Conservation (phyloP, 2,888 invertebrate species). For the Tachystola acroxantha region DNA sequence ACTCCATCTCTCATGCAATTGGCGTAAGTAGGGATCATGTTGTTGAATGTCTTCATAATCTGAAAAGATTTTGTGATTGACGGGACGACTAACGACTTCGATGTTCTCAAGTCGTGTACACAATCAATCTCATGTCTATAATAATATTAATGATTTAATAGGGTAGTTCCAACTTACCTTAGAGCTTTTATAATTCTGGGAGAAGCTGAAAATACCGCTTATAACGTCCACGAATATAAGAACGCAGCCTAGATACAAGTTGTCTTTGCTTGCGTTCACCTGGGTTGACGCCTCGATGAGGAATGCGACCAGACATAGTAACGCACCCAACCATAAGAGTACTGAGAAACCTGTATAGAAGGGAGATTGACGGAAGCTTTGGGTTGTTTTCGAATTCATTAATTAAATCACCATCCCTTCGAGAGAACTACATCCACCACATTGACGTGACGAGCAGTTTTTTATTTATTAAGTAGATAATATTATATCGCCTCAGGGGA, state of each 20-base stretch:
- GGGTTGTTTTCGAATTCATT: too few species aligned
- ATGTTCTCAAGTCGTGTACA: too few species aligned
- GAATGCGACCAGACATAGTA: conserved; percentile 81
- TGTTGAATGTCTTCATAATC: conserved; percentile 99
- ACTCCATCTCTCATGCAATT: conserved; percentile 92
- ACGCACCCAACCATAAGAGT: conserved; percentile 87
- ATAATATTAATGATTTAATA: too few species aligned
- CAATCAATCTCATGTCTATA: too few species aligned
- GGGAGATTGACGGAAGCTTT: too few species aligned
- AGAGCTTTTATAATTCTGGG: conserved; percentile 97
- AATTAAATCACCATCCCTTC: too few species aligned
- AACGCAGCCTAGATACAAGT: conserved; percentile 96
- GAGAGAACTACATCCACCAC: too few species aligned
- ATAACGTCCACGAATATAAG: conserved; percentile 96
- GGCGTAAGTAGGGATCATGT: conserved; percentile 95
- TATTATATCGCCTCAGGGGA: too few species aligned
- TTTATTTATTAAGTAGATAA: too few species aligned
- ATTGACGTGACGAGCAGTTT: too few species aligned
- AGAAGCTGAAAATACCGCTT: conserved; percentile 98
- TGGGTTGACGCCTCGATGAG: conserved; percentile 84
- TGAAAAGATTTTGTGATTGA: conserved; percentile 45
- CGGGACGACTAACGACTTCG: too few species aligned
- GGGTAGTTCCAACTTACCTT: too few species aligned
- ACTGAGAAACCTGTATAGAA: conserved; percentile 83
- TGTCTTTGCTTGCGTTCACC: conserved; percentile 93